Percentiles rank a stretch among this genome's conserved stretches.
phyloP scores from a whole-genome alignment of 2,113 vertebrate genomes.

The Phycodurus eques region DNA sequence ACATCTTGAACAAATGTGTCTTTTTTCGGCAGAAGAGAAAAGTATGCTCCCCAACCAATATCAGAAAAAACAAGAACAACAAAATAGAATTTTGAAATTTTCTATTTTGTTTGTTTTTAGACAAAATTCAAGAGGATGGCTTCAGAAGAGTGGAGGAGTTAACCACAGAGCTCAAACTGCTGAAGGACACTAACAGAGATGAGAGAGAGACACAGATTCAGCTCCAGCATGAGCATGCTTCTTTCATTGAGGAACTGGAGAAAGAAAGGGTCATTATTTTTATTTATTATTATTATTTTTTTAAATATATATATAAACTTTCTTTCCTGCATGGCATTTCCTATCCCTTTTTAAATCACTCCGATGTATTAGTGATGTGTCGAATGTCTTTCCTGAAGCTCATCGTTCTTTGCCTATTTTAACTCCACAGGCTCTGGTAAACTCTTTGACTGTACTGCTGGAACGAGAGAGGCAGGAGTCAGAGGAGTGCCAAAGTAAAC shows the following conservation, averaged over 20 bases:
- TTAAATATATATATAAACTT: too few relatives aligned
- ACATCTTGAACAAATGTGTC: conserved; percentile 77
- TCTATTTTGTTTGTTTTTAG: conserved; percentile 32
- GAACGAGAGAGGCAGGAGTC: conserved; percentile 73
- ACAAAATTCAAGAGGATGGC: conserved; percentile 67
- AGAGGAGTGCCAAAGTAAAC: conserved; percentile 62
- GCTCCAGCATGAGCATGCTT: conserved; percentile 71
- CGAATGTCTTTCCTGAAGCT: not conserved
- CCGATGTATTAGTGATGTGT: not conserved
- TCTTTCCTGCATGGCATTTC: not conserved
- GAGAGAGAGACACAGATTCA: conserved; percentile 64
- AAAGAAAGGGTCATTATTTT: conserved; percentile 78
- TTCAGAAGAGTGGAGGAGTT: conserved; percentile 68
- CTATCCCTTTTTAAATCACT: not conserved
- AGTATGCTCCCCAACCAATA: conserved; percentile 62
- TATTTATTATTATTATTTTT: not conserved
- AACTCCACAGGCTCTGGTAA: conserved; percentile 71
- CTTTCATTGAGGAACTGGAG: conserved; percentile 67
- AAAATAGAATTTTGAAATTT: not conserved
- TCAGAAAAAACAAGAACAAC: not conserved
- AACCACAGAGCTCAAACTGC: conserved; percentile 68
- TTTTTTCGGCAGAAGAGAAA: conserved; percentile 80
- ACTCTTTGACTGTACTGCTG: conserved; percentile 71
- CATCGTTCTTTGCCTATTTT: not conserved
- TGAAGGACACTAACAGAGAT: conserved; percentile 69